Conservation (phyloP, 2,797 vertebrate species). For the Masticophis lateralis region DNA sequence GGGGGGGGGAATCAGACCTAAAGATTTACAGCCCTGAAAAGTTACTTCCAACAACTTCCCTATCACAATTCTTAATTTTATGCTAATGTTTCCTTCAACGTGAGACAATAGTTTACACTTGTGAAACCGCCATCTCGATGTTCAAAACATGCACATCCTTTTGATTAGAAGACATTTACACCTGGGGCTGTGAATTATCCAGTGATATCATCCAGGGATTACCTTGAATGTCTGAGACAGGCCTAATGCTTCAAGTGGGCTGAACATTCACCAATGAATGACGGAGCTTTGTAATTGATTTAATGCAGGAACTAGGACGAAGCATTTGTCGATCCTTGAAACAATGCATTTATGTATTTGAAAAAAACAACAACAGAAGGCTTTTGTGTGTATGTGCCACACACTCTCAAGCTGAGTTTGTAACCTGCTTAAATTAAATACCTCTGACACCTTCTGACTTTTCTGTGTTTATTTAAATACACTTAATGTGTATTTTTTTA, state of each 20-base stretch:
- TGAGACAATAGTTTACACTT: neutral
- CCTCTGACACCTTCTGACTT: no score
- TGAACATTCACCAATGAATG: neutral
- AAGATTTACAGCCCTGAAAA: neutral
- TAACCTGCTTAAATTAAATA: neutral
- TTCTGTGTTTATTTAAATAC: neutral
- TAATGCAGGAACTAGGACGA: no score
- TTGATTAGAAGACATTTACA: neutral
- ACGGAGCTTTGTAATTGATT: neutral
- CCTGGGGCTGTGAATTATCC: neutral
- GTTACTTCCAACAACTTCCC: neutral
- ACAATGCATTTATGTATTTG: neutral
- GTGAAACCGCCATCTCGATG: neutral
- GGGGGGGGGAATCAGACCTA: neutral
- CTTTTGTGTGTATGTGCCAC: neutral
- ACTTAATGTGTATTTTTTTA: neutral
- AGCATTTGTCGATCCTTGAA: neutral
- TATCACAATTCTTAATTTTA: neutral
- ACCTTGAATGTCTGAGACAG: neutral
- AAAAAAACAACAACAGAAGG: neutral
- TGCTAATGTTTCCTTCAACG: neutral
- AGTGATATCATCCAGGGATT: neutral
- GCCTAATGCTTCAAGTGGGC: neutral
- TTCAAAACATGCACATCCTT: neutral
- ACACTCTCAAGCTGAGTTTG: neutral